These are phyloP conservation scores for Falcunculus frontatus DNA, from an alignment of 2,113 vertebrate species.

Conservation along the genomic window DNA sequence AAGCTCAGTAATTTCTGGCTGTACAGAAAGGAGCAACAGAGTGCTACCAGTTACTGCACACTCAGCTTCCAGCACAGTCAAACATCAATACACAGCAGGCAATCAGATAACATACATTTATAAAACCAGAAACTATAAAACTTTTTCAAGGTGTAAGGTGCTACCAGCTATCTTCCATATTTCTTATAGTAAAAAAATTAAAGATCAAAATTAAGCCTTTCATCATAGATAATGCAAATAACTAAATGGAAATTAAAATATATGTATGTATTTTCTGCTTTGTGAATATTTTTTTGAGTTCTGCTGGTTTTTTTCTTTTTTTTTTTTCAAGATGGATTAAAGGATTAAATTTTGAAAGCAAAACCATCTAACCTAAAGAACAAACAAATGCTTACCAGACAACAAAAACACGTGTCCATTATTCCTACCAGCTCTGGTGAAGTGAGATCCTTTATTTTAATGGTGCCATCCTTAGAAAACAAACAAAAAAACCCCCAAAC, in stretches of 20 bases:
- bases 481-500: background rate
- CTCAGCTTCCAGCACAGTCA: background rate
- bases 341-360: background rate
- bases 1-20: background rate
- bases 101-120: background rate
- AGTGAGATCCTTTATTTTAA: constrained; percentile 93
- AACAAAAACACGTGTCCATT: constrained; percentile 98
- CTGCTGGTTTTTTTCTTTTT: background rate
- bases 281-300: background rate
- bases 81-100: background rate
- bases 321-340: background rate
- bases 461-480: constrained; percentile 83
- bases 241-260: background rate
- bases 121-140: background rate
- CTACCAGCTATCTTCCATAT: background rate
- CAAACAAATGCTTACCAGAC: constrained; percentile 82
- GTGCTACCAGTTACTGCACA: background rate
- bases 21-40: background rate
- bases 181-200: background rate
- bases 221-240: background rate
- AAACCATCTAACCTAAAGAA: background rate
- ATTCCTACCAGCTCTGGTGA: constrained; percentile 94
- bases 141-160: background rate
- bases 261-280: background rate
- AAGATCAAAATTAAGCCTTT: background rate